These are phyloP conservation scores for Sebastes hubbsi DNA, from an alignment of 2,797 vertebrate genomes.

Conservation along the genomic window DNA sequence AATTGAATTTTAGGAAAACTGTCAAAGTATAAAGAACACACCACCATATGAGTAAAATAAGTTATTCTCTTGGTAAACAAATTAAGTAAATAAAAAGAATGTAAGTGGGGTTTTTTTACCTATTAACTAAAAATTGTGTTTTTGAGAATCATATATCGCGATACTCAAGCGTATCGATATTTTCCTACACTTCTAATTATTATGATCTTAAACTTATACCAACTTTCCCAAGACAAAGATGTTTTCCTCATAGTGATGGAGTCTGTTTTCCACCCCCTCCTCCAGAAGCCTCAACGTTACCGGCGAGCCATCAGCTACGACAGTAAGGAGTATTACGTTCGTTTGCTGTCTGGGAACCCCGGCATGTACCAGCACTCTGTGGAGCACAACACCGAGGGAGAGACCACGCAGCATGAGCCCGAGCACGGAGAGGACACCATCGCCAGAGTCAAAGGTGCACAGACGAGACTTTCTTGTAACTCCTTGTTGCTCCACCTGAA, in stretches of 20 bases:
- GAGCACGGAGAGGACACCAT: slow-evolving; percentile 98
- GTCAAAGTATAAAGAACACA: background rate
- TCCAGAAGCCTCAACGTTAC: slow-evolving; percentile 93
- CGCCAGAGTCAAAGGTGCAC: slow-evolving; percentile 94
- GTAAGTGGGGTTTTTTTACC: no score
- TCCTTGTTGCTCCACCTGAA: background rate
- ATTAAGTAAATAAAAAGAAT: background rate
- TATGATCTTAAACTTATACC: background rate
- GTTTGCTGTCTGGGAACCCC: slow-evolving; percentile 92
- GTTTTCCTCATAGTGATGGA: background rate
- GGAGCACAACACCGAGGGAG: slow-evolving; percentile 92
- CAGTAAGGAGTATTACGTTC: slow-evolving; percentile 98
- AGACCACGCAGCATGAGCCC: slow-evolving; percentile 92
- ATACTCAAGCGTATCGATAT: background rate
- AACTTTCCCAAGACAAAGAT: background rate
- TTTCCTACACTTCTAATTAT: background rate
- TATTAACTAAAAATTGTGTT: no score
- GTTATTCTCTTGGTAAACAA: background rate
- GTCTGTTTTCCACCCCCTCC: background rate
- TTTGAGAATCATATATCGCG: no score
- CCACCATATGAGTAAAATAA: background rate
- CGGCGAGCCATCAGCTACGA: slow-evolving; percentile 95
- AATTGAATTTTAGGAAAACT: background rate
- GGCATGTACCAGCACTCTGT: slow-evolving; percentile 96
- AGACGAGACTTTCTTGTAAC: background rate